These are phyloP conservation scores for Philopotamus ludificatus DNA, from an alignment of 1,140 invertebrate genomes.

Conservation along the genomic window DNA sequence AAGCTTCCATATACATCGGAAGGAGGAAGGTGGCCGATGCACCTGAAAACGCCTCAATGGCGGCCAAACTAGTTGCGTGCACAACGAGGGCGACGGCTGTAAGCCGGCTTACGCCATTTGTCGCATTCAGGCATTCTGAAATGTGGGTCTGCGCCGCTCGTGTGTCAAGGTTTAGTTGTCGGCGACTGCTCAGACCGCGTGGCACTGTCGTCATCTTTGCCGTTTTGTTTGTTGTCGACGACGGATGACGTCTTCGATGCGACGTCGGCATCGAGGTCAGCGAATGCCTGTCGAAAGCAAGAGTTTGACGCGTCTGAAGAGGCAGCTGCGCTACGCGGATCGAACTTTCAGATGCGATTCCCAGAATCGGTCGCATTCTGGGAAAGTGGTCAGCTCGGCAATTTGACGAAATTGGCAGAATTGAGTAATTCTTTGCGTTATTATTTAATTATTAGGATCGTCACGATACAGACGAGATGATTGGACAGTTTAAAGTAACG, in stretches of 20 bases:
- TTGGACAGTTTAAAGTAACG: too few species aligned
- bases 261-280: background rate
- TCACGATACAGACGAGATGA: too few species aligned
- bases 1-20: background rate
- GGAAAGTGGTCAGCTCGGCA: too few species aligned
- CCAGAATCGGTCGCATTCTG: too few species aligned
- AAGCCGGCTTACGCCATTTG: background rate
- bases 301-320: background rate
- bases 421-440: too few species aligned
- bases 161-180: slow-evolving; percentile 24
- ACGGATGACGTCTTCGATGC: background rate
- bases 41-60: slow-evolving; percentile 10
- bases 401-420: too few species aligned
- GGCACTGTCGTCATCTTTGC: background rate
- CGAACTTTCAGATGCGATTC: too few species aligned
- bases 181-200: background rate
- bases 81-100: background rate
- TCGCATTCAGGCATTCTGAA: slow-evolving; percentile 13
- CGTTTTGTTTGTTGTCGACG: background rate
- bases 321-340: too few species aligned
- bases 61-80: background rate
- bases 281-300: background rate
- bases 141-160: slow-evolving; percentile 11
- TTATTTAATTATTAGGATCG: too few species aligned
- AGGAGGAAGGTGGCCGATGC: background rate